Conservation (phyloP, 1,140 invertebrate genomes). For the Chelonus insularis region DNA sequence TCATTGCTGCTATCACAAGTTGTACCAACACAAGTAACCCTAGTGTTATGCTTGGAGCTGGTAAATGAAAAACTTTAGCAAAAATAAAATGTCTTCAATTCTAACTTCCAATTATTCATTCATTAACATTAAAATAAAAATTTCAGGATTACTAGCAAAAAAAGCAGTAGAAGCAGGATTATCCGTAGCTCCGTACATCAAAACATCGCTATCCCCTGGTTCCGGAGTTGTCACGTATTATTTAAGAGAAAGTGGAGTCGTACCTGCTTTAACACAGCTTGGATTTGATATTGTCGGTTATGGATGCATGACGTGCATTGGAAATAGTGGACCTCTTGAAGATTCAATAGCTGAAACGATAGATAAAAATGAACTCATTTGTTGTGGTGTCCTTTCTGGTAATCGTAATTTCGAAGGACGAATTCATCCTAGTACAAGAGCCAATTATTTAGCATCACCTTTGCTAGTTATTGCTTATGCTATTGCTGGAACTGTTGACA, state of each 20-base stretch:
- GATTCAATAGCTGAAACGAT: slow-evolving; percentile 90
- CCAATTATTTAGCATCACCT: slow-evolving; percentile 96
- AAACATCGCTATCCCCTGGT: slow-evolving; percentile 95
- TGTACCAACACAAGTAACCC: slow-evolving; percentile 99
- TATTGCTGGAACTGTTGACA: slow-evolving; percentile 89
- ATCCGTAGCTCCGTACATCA: slow-evolving; percentile 88
- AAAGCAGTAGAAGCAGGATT: slow-evolving; percentile 93
- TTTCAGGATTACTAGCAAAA: slow-evolving; percentile 84
- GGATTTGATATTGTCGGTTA: slow-evolving; percentile 96
- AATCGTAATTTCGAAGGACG: slow-evolving; percentile 98
- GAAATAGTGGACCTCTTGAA: slow-evolving; percentile 93
- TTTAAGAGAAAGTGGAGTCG: slow-evolving; percentile 83
- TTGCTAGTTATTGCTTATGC: slow-evolving; percentile 96
- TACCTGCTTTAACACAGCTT: slow-evolving; percentile 81
- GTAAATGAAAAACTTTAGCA: slow-evolving; percentile 46
- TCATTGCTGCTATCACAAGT: slow-evolving; percentile 96
- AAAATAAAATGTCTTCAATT: not conserved
- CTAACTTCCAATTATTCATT: too few species aligned
- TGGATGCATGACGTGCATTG: slow-evolving; percentile 99
- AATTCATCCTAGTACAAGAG: slow-evolving; percentile 93
- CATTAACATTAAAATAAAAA: too few species aligned
- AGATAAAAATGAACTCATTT: slow-evolving; percentile 93
- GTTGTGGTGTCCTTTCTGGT: slow-evolving; percentile 92
- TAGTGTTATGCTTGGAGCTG: slow-evolving; percentile 94
- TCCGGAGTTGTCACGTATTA: slow-evolving; percentile 98